These are phyloP conservation scores for Dromaius novaehollandiae DNA, from an alignment of 2,113 vertebrate species.

Conservation along the genomic window DNA sequence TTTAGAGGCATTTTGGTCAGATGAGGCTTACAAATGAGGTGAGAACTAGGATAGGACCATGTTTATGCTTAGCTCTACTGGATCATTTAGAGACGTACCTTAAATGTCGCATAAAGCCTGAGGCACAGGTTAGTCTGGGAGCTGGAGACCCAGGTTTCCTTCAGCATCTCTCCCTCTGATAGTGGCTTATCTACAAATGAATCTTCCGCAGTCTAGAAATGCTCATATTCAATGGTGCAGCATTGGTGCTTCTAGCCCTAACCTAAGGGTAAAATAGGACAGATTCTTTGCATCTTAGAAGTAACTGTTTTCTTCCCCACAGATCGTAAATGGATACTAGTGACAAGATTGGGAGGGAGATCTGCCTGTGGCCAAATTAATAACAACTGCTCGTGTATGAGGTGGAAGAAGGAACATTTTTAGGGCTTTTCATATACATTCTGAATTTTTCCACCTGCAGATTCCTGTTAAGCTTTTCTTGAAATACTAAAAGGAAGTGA, in stretches of 20 bases:
- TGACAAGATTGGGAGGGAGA: neutral
- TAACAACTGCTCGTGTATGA: neutral
- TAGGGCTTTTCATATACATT: fast-evolving
- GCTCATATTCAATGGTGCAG: neutral
- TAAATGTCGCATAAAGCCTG: neutral
- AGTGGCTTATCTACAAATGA: neutral
- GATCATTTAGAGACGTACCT: neutral
- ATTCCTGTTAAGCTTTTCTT: neutral
- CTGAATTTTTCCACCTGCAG: neutral
- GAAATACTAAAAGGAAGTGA: neutral
- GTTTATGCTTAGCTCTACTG: neutral
- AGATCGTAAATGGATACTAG: neutral
- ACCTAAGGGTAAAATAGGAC: neutral
- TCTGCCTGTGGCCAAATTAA: neutral
- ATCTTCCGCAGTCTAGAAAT: neutral
- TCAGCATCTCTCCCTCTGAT: neutral
- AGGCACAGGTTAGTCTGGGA: neutral
- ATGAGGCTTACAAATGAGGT: neutral
- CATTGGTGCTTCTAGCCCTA: neutral
- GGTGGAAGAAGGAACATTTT: neutral
- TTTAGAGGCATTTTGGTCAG: neutral
- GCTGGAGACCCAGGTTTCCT: neutral
- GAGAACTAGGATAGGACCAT: neutral
- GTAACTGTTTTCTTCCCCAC: neutral
- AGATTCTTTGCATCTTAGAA: neutral